Evolutionary conservation across 1,140 invertebrate species (phyloP), one percentile per base, ranked within the genome.

Genomic region (Pomacea maculata): DNA sequence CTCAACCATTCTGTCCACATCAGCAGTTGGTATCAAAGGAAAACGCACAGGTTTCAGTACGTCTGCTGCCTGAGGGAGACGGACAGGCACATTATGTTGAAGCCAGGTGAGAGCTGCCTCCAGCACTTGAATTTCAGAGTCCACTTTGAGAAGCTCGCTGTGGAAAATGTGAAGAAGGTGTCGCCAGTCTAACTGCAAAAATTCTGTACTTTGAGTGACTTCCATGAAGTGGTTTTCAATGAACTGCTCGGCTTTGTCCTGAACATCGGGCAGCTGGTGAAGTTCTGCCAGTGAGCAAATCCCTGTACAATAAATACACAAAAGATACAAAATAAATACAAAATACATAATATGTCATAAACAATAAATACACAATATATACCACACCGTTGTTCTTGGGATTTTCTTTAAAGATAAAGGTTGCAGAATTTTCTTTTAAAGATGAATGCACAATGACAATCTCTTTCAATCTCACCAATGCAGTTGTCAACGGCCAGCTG

Each of bases 91-190:
- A 68, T 88, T 80, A 79, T 87, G 85, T 21, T 84, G 79, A 25
- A 88, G 78, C 88, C 88, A 89, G 21, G 80, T 79, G 52, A 88
- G 75, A 19, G 85, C 87, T 19, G 87, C 83, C 12, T 82, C 34
- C 55, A 89, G 84, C 79, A 98, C 96, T 95, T 95, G 81, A 64
- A 55, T 72, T 75, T 89, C 88, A n/a, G 78, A 80, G 54, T 85
- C 83, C 19, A 88, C 85, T 80, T 82, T 79, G 17, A 89, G 80
- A 34, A 83, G 71, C 78, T 89, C 87, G 80, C 87, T 87, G 25
- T 84, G 74, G 15, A 89, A 71, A 29, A 88, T 70, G 55, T 83
- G 77, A 14, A 87, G 78, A 4, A 89, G 72, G 15, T 78, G 64
- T 45, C 84, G 78, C 71, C 86, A 81, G 25, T 85, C 81, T 29